Percentiles rank a stretch among this genome's conserved stretches.
These are phyloP conservation scores for Sciurus vulgaris DNA, from an alignment of 2,797 vertebrate genomes.

Conservation along the genomic window DNA sequence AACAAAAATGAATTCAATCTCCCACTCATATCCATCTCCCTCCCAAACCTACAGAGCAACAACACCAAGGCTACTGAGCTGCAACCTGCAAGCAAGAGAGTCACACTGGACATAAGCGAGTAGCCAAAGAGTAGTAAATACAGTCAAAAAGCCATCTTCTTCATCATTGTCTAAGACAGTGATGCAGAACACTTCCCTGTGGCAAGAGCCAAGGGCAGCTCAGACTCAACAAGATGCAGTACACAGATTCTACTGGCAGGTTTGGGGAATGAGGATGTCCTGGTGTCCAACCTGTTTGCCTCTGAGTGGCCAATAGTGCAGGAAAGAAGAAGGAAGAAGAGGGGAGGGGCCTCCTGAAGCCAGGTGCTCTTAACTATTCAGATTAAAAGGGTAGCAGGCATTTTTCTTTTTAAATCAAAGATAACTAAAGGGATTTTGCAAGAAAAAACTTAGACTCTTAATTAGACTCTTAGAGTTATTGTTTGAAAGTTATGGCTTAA, in stretches of 20 bases:
- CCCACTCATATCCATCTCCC: slow-evolving; percentile 61
- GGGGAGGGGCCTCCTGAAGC: slow-evolving; percentile 59
- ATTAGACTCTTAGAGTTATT: not conserved
- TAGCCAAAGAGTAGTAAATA: slow-evolving; percentile 64
- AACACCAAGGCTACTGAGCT: slow-evolving; percentile 41
- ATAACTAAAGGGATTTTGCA: slow-evolving; percentile 54
- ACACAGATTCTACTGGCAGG: slow-evolving; percentile 79
- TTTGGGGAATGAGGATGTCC: slow-evolving; percentile 75
- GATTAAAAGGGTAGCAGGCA: slow-evolving; percentile 63
- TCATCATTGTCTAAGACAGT: slow-evolving; percentile 69
- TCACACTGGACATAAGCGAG: slow-evolving; percentile 57
- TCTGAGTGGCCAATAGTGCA: slow-evolving; percentile 72
- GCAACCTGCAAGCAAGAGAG: slow-evolving; percentile 63
- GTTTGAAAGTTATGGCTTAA: slow-evolving; percentile 60
- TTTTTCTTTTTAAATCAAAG: slow-evolving; percentile 66
- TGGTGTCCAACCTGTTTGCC: slow-evolving; percentile 58
- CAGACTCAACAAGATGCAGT: slow-evolving; percentile 69
- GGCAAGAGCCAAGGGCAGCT: slow-evolving; percentile 47
- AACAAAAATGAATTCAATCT: slow-evolving; percentile 84
- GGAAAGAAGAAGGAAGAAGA: not conserved
- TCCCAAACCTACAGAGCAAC: slow-evolving; percentile 17
- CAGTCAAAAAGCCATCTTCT: slow-evolving; percentile 73
- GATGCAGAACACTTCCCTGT: slow-evolving; percentile 73
- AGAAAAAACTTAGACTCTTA: slow-evolving; percentile 44
- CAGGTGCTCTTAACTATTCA: slow-evolving; percentile 79